These are phyloP conservation scores for Empis stercorea DNA, from an alignment of 2,888 invertebrate genomes.

Conservation along the genomic window DNA sequence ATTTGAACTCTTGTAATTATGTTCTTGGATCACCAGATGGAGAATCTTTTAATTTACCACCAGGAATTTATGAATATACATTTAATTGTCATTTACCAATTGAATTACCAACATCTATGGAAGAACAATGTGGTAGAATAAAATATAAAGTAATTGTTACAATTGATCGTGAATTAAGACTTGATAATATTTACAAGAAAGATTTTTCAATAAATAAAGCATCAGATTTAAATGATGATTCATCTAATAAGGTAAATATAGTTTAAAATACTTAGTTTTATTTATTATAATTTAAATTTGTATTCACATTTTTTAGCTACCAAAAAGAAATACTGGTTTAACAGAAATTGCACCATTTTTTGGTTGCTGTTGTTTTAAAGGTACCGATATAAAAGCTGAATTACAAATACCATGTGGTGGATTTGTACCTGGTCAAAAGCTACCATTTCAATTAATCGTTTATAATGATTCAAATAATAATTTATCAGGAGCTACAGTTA, in stretches of 20 bases:
- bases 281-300: not conserved
- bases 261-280: too few species aligned
- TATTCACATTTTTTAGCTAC: not conserved
- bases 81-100: constrained; percentile 17
- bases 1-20: constrained; percentile 25
- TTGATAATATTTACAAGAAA: constrained; percentile 38
- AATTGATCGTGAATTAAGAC: constrained; percentile 71
- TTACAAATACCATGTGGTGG: constrained; percentile 53
- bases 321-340: constrained; percentile 37
- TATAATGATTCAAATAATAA: constrained; percentile 62
- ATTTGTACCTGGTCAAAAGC: constrained; percentile 60
- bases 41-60: constrained; percentile 46
- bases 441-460: constrained; percentile 52
- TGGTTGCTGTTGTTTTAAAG: constrained; percentile 50
- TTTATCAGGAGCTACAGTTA: constrained; percentile 12
- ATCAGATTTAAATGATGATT: constrained; percentile 63
- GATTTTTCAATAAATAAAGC: constrained; percentile 52
- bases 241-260: constrained; percentile 44
- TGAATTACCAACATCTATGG: constrained; percentile 63
- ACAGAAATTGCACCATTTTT: constrained; percentile 50
- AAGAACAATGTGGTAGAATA: constrained; percentile 58
- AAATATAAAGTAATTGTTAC: constrained; percentile 64
- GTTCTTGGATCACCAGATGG: constrained; percentile 30
- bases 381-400: constrained; percentile 53
- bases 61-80: constrained; percentile 39